These are phyloP conservation scores for Cheumatopsyche charites DNA, from an alignment of 1,140 invertebrate species.

Conservation along the genomic window DNA sequence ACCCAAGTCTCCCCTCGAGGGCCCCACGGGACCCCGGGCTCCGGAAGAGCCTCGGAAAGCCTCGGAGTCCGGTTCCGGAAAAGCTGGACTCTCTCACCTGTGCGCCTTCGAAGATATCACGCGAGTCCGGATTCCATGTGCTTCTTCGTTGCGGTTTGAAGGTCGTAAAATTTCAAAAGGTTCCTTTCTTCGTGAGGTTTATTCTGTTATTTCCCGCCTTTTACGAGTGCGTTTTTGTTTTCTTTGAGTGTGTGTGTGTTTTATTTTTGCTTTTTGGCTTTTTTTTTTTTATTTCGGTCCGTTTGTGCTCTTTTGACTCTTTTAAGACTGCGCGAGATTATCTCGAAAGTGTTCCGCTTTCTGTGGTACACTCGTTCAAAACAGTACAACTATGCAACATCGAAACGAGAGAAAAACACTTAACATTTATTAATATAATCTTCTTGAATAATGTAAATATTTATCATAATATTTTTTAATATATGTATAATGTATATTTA, in stretches of 20 bases:
- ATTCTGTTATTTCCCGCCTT: conserved; percentile 4
- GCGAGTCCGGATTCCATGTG: no score
- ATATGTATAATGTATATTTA: no score
- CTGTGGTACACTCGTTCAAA: not conserved
- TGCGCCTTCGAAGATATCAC: no score
- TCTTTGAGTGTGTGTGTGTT: not conserved
- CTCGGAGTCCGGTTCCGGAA: not conserved
- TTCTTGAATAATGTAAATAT: conserved; percentile 4
- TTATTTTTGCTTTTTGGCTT: not conserved
- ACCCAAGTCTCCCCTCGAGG: not conserved
- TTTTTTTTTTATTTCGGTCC: not conserved
- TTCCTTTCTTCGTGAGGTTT: conserved; percentile 10
- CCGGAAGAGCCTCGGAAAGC: not conserved
- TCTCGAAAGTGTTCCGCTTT: no score
- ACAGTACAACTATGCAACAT: no score
- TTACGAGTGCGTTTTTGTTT: not conserved
- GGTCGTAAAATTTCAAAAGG: conserved; percentile 11
- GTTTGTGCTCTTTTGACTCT: no score
- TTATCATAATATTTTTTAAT: not conserved
- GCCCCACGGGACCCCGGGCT: not conserved
- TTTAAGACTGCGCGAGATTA: no score
- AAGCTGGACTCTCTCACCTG: not conserved
- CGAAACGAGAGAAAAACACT: conserved; percentile 2
- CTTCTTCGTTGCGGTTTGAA: not conserved
- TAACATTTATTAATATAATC: conserved; percentile 13